Evolutionary conservation across 2,113 vertebrate species (phyloP), one percentile per base, ranked within the genome.

Genomic region (Dissostichus mawsoni): DNA sequence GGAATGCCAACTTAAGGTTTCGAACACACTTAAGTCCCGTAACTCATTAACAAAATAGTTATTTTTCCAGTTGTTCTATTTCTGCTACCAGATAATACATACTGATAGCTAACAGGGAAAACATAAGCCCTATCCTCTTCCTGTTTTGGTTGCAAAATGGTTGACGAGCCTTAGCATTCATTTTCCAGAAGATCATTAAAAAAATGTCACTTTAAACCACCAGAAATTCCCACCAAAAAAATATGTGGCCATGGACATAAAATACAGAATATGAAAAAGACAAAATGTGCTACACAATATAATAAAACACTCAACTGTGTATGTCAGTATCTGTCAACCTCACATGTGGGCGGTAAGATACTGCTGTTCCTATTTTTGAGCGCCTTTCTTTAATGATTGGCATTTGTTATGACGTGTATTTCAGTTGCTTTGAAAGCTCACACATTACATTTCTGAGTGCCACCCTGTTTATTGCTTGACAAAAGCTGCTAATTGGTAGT

Each of bases 401-500:
- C 6, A 56, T 14, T 14, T 14, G 16, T 75, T n/a, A 13, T 29
- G 14, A 29, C 20, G 29, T 47, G 14, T 25, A 33, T 66, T 55
- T 13, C 1, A 47, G 13, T 8, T n/a, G 66, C 20, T 53, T 33
- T 53, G 14, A 61, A 52, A 77, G 10, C 47, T 53, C 33, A 41
- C 11, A 68, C 13, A 36, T 18, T 16, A 23, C 3, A 61, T 44
- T 25, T 52, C 10, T 29, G 20, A 78, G 4, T 20, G 13, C 12
- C 14, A 72, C 56, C 5, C 11, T 5, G 69, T 69, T 33, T 3
- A 29, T 29, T 14, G 48, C 33, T 61, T 63, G 25, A 79, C 29
- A 67, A 59, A 20, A 45, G 50, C 51, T 13, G 50, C 36, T 61
- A n/a, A 52, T 36, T 56, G 44, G 66, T 41, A 72, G 50, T 57